phyloP scores from a whole-genome alignment of 2,113 vertebrate genomes.

The Leptobrachium ailaonicum region DNA sequence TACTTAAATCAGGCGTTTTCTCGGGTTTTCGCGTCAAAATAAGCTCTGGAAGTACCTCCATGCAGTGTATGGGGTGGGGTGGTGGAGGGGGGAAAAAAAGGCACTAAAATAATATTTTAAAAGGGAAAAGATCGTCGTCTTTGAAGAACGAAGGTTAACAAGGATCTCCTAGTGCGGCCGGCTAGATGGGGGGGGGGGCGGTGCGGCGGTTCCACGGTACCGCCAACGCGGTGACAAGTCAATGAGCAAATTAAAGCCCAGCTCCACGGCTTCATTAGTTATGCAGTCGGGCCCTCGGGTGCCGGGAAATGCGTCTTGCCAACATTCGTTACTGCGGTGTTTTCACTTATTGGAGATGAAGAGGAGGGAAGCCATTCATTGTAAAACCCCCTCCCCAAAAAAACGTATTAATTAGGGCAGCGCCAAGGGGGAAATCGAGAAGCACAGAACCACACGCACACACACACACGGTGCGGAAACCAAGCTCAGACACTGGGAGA shows the following conservation, averaged over 20 bases:
- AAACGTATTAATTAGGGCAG: neutral
- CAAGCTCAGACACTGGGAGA: too few relatives aligned
- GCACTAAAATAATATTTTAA: conserved; percentile 3
- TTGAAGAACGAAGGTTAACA: neutral
- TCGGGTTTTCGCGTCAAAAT: neutral
- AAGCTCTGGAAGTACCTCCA: neutral
- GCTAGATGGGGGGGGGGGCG: neutral
- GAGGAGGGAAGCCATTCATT: conserved; percentile 24
- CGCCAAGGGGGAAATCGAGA: too few relatives aligned
- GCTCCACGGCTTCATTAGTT: conserved; percentile 22
- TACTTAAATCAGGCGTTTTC: conserved; percentile 22
- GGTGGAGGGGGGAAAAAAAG: neutral
- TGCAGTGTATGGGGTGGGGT: neutral
- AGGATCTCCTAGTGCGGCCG: neutral
- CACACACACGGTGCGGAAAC: neutral
- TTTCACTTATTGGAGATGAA: conserved; percentile 6
- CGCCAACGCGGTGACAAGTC: conserved; percentile 1
- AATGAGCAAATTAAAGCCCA: conserved; percentile 2
- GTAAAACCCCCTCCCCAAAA: neutral
- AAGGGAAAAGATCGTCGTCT: conserved; percentile 1
- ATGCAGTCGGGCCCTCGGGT: conserved; percentile 34
- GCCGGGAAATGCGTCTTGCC: neutral
- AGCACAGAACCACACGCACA: neutral
- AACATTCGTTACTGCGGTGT: conserved; percentile 8
- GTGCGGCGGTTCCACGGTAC: neutral